Evolutionary conservation across 2,113 vertebrate species (phyloP).

Genomic region (Alethe castanea): DNA sequence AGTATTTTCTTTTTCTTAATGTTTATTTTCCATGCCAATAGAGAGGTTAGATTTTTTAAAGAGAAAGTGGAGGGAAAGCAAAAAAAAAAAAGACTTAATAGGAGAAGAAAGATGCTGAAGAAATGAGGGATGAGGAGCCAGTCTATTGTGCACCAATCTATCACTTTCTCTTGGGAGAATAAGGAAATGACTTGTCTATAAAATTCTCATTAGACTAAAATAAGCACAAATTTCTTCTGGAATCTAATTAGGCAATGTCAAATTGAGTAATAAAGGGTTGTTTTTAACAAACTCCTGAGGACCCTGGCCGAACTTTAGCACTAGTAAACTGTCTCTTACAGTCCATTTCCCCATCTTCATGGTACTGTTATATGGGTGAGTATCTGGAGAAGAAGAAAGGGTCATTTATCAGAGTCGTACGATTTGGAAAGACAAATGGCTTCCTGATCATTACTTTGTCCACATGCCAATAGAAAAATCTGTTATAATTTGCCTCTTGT

Average conservation of each 20-base stretch:
- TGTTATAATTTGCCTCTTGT: not conserved
- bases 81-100: not conserved
- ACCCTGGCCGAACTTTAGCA: conserved; percentile 34
- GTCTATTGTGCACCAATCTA: conserved; percentile 44
- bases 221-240: conserved; percentile 61
- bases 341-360: conserved; percentile 24
- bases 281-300: conserved; percentile 68
- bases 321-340: conserved; percentile 37
- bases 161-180: conserved; percentile 63
- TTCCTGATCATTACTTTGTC: conserved; percentile 37
- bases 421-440: conserved; percentile 12
- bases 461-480: not conserved
- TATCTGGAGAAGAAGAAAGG: not conserved
- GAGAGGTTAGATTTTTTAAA: conserved; percentile 37
- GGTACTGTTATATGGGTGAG: conserved; percentile 9
- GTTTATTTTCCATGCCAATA: conserved; percentile 67
- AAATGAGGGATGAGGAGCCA: conserved; percentile 28
- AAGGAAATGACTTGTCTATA: conserved; percentile 71
- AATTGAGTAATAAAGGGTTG: conserved; percentile 61
- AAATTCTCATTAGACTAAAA: conserved; percentile 73
- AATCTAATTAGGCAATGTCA: conserved; percentile 54
- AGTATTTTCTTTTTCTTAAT: conserved; percentile 60
- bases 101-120: conserved; percentile 48
- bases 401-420: conserved; percentile 26
- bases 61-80: not conserved